phyloP scores from a whole-genome alignment of 1,140 invertebrate species.

The Sogatella furcifera region DNA sequence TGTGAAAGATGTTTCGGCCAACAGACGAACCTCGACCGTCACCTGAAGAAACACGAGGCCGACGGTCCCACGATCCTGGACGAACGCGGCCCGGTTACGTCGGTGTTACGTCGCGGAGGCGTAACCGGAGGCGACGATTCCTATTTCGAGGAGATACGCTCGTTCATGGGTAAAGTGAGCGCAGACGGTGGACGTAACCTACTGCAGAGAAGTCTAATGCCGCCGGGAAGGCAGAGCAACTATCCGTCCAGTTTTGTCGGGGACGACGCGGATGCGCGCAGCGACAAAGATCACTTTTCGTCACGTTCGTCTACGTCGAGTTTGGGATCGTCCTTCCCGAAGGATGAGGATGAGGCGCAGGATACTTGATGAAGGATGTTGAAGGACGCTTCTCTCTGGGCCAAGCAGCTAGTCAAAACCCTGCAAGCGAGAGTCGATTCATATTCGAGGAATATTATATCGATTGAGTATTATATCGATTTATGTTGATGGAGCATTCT shows the following conservation, averaged over 20 bases:
- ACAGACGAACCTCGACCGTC: slow-evolving; percentile 95
- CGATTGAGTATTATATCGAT: too few species aligned
- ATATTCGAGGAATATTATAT: too few species aligned
- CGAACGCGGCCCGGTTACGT: slow-evolving; percentile 35
- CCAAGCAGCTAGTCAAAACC: too few species aligned
- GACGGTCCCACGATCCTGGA: slow-evolving; percentile 65
- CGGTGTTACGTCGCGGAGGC: slow-evolving; percentile 22
- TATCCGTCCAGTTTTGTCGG: slow-evolving; percentile 13
- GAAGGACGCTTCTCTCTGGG: too few species aligned
- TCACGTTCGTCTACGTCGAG: slow-evolving; percentile 22
- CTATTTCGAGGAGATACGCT: slow-evolving; percentile 88
- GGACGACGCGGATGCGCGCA: neutral
- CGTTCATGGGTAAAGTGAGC: slow-evolving; percentile 88
- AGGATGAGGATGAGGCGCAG: too few species aligned
- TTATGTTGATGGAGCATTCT: too few species aligned
- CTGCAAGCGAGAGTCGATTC: too few species aligned
- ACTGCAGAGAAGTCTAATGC: slow-evolving; percentile 6
- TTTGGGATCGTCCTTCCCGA: slow-evolving; percentile 15
- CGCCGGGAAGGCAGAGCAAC: slow-evolving; percentile 8
- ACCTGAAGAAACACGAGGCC: slow-evolving; percentile 96
- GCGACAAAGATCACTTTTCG: slow-evolving; percentile 22
- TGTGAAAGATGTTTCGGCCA: slow-evolving; percentile 93
- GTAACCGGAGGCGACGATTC: slow-evolving; percentile 54
- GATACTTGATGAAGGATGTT: too few species aligned
- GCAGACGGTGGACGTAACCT: slow-evolving; percentile 14